Conservation (phyloP, 1,140 invertebrate species). For the Paraescarpia echinospica region DNA sequence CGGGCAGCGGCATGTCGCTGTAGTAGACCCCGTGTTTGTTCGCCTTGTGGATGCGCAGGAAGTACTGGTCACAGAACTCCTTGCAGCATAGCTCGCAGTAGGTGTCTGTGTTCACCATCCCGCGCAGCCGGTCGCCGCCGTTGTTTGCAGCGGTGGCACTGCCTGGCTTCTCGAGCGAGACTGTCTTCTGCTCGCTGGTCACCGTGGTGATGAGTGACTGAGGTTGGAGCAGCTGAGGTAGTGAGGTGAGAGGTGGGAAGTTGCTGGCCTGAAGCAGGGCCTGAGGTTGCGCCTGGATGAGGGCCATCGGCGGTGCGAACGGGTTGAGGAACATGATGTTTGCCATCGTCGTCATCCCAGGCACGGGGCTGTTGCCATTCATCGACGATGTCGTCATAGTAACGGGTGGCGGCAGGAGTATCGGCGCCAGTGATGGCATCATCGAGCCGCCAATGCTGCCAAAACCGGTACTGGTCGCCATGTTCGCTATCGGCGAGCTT, state of each 20-base stretch:
- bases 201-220: neutral
- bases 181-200: neutral
- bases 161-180: neutral
- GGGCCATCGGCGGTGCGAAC: slow-evolving; percentile 52
- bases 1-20: slow-evolving; percentile 15
- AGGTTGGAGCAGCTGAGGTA: slow-evolving; percentile 22
- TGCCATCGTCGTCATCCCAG: slow-evolving; percentile 22
- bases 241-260: slow-evolving; percentile 21
- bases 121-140: slow-evolving; percentile 9
- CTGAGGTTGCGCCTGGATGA: slow-evolving; percentile 16
- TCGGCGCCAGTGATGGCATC: neutral
- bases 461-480: neutral
- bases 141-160: neutral
- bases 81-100: slow-evolving; percentile 75
- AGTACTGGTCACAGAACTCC: slow-evolving; percentile 64
- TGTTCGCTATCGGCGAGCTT: neutral
- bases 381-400: slow-evolving; percentile 17
- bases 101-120: slow-evolving; percentile 70
- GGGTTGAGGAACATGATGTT: slow-evolving; percentile 57
- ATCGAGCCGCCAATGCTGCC: neutral
- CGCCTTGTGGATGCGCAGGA: slow-evolving; percentile 64
- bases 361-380: neutral
- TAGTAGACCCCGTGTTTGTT: slow-evolving; percentile 62
- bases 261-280: neutral
- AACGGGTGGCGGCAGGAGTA: slow-evolving; percentile 15